Evolutionary conservation across 1,140 invertebrate species (phyloP).

Genomic region (Sitodiplosis mosellana): DNA sequence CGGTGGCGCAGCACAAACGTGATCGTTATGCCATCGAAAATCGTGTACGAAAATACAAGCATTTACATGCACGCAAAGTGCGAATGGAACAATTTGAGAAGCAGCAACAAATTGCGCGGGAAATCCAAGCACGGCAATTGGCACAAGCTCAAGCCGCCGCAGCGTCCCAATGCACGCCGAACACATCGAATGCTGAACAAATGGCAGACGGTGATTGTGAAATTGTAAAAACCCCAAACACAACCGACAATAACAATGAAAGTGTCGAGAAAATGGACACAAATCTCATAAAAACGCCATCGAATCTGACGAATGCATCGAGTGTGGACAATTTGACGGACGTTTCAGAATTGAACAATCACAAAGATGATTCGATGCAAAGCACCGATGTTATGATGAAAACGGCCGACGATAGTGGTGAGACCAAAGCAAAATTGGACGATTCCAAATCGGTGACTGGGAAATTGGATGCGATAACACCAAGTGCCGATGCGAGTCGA

Average conservation of each 20-base stretch:
- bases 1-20: constrained; percentile 51
- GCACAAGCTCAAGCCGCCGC: background rate
- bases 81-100: constrained; percentile 51
- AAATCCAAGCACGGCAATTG: constrained; percentile 9
- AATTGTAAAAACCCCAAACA: background rate
- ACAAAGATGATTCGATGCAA: constrained; percentile 2
- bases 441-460: no score
- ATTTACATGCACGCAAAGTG: constrained; percentile 52
- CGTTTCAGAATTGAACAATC: background rate
- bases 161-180: background rate
- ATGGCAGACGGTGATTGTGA: background rate
- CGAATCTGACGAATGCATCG: constrained; percentile 9
- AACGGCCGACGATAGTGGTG: background rate
- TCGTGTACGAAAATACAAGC: constrained; percentile 67
- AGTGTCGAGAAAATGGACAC: background rate
- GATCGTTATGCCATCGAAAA: constrained; percentile 71
- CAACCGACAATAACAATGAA: background rate
- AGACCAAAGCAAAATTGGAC: background rate
- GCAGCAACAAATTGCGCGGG: constrained; percentile 16
- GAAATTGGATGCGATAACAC: background rate
- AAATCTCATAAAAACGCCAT: background rate
- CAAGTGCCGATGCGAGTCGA: background rate
- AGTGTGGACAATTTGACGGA: constrained; percentile 9
- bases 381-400: background rate
- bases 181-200: background rate